These are phyloP conservation scores for Euura saliciscinereae DNA, from an alignment of 1,140 invertebrate genomes.

Conservation along the genomic window DNA sequence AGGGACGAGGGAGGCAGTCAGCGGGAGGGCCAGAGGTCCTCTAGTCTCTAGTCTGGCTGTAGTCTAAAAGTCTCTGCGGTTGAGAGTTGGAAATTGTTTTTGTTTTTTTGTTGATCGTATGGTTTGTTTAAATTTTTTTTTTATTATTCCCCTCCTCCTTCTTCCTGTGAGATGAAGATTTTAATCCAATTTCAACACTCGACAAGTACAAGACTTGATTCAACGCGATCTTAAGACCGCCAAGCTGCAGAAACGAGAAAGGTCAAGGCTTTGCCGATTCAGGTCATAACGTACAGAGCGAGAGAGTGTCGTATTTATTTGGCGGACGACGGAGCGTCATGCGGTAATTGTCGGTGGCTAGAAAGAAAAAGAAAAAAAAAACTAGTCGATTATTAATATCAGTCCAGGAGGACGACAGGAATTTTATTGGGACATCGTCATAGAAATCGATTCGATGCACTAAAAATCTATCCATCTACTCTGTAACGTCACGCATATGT, in stretches of 20 bases:
- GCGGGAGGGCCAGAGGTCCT: conserved; percentile 21
- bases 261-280: conserved; percentile 1
- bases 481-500: not conserved
- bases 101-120: no score
- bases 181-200: not conserved
- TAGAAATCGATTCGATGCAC: no score
- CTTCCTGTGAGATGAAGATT: not conserved
- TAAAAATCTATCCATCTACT: not conserved
- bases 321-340: not conserved
- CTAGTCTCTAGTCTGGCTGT: no score
- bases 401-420: not conserved
- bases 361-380: not conserved
- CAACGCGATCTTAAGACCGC: conserved; percentile 2
- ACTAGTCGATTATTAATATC: not conserved
- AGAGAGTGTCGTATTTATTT: no score
- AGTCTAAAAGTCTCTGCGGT: no score
- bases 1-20: conserved; percentile 1
- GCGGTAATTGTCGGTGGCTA: not conserved
- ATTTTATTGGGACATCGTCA: no score
- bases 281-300: not conserved
- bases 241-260: not conserved
- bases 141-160: not conserved
- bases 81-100: no score
- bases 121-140: not conserved
- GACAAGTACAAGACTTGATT: not conserved